A percentile compares a stretch with the other conserved stretches of the same genome.
These are phyloP conservation scores for Pristiophorus japonicus DNA, from an alignment of 2,113 vertebrate genomes.

Conservation along the genomic window DNA sequence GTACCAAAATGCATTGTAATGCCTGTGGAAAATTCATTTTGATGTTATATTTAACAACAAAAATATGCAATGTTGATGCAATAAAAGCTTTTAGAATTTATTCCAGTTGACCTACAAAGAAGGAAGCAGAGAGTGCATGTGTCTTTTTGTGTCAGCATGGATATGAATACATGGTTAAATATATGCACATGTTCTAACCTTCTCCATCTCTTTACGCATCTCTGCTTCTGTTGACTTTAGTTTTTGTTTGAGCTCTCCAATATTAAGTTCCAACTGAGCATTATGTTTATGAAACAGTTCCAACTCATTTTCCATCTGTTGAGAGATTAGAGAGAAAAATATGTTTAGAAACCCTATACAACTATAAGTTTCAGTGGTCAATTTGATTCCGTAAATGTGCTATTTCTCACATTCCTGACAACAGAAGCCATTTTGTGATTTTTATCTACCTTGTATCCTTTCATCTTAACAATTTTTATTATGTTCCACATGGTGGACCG, in stretches of 20 bases:
- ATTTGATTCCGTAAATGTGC: background rate
- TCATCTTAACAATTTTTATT: background rate
- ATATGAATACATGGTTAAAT: background rate
- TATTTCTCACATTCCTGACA: background rate
- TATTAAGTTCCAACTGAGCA: conserved; percentile 66
- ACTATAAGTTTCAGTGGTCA: background rate
- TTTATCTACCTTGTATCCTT: background rate
- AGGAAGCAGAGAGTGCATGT: background rate
- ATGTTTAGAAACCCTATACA: background rate
- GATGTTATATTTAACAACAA: background rate
- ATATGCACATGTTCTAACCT: conserved; percentile 52
- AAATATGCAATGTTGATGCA: background rate
- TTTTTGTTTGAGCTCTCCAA: conserved; percentile 69
- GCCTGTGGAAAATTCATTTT: background rate
- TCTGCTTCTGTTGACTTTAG: conserved; percentile 63
- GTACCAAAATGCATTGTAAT: background rate
- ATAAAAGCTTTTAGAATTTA: background rate
- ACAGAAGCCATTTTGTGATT: background rate
- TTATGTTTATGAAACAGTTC: conserved; percentile 64
- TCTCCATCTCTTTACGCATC: conserved; percentile 68
- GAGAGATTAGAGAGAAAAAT: conserved; percentile 26
- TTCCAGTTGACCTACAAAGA: background rate
- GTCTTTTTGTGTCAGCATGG: too few relatives aligned
- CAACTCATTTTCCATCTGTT: conserved; percentile 75
- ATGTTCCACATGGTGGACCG: background rate